Conservation (phyloP, 2,888 invertebrate genomes). For the Cheiracanthium punctorium region DNA sequence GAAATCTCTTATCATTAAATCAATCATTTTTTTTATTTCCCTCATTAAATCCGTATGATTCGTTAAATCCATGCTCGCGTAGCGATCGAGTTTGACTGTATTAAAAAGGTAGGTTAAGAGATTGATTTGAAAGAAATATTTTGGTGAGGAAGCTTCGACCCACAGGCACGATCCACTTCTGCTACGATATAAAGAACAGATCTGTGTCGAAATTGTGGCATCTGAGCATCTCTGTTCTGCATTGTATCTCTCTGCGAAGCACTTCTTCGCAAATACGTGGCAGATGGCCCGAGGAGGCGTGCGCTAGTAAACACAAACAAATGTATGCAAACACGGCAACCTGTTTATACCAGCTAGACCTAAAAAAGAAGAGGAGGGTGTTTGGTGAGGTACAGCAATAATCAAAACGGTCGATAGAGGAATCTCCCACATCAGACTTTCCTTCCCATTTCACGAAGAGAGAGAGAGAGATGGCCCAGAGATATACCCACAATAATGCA, state of each 20-base stretch:
- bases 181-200: no score
- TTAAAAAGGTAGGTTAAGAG: no score
- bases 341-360: slow-evolving; percentile 53
- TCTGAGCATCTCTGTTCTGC: slow-evolving; percentile 30
- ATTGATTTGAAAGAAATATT: no score
- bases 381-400: slow-evolving; percentile 9
- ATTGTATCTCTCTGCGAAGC: not conserved
- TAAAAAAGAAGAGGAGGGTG: no score
- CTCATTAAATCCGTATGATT: no score
- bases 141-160: no score
- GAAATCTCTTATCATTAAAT: no score
- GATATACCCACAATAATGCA: not conserved
- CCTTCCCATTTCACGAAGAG: not conserved
- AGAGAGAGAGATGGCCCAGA: not conserved
- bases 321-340: slow-evolving; percentile 65
- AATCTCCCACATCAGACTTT: not conserved
- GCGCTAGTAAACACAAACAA: slow-evolving; percentile 63
- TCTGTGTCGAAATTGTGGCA: no score
- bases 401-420: not conserved
- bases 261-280: slow-evolving; percentile 11
- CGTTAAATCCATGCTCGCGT: no score
- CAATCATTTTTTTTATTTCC: no score
- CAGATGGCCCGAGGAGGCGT: slow-evolving; percentile 52
- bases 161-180: no score
- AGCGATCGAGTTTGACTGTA: no score